These are phyloP conservation scores for Dendrocincla fuliginosa DNA, from an alignment of 2,797 vertebrate genomes.

Conservation along the genomic window DNA sequence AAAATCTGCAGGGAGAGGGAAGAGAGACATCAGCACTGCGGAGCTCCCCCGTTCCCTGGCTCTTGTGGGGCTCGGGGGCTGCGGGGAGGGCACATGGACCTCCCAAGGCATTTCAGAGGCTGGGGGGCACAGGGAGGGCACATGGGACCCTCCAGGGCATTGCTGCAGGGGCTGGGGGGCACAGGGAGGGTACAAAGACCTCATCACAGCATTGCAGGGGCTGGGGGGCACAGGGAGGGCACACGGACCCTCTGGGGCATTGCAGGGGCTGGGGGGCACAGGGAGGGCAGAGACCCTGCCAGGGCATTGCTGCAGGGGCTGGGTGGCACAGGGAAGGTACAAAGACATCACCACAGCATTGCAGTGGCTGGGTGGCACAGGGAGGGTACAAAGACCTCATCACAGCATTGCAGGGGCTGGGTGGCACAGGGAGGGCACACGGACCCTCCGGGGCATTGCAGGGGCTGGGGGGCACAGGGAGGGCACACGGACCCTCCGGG, in stretches of 20 bases:
- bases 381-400: background rate
- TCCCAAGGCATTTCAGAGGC: background rate
- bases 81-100: background rate
- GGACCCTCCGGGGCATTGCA: background rate
- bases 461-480: background rate
- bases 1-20: conserved; percentile 44
- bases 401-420: fast-evolving
- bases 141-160: background rate
- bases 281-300: background rate
- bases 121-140: background rate
- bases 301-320: fast-evolving
- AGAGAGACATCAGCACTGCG: background rate
- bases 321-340: background rate
- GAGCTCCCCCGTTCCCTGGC: fast-evolving
- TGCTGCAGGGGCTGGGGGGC: background rate
- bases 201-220: no score
- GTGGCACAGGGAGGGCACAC: background rate
- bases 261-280: background rate
- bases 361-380: background rate
- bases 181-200: background rate
- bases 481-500: background rate
- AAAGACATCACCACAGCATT: fast-evolving
- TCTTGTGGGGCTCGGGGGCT: background rate
- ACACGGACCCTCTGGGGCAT: no score
- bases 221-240: background rate